Evolutionary conservation across 2,888 invertebrate genomes (phyloP).

Genomic region (Cerastis rubricosa): DNA sequence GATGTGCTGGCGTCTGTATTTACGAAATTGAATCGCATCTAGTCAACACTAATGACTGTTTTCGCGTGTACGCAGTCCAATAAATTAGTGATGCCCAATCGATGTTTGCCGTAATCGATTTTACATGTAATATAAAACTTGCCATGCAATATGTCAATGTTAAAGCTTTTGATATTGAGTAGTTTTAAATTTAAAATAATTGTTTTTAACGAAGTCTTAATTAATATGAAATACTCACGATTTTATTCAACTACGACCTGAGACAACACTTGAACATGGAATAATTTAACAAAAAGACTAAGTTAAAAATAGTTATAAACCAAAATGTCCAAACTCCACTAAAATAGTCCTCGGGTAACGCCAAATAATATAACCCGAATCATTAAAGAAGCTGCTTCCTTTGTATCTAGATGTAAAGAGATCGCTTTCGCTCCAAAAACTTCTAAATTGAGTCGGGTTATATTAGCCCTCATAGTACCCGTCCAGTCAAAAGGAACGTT

Average conservation of each 20-base stretch:
- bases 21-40: slow-evolving; percentile 65
- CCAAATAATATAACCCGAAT: slow-evolving; percentile 71
- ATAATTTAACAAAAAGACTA: slow-evolving; percentile 17
- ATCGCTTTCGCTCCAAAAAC: slow-evolving; percentile 72
- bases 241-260: slow-evolving; percentile 37
- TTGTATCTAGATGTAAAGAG: slow-evolving; percentile 75
- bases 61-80: slow-evolving; percentile 56
- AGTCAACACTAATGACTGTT: slow-evolving; percentile 65
- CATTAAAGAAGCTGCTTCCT: slow-evolving; percentile 78
- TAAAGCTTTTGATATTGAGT: slow-evolving; percentile 55
- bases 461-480: slow-evolving; percentile 74
- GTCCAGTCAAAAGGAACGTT: slow-evolving; percentile 80
- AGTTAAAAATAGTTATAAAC: slow-evolving; percentile 49
- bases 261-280: background rate
- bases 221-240: slow-evolving; percentile 21
- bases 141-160: slow-evolving; percentile 65
- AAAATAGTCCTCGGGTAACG: slow-evolving; percentile 61
- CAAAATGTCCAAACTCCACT: slow-evolving; percentile 60
- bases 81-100: slow-evolving; percentile 66
- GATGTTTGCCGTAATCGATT: slow-evolving; percentile 61
- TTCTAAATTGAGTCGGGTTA: slow-evolving; percentile 76
- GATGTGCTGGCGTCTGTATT: slow-evolving; percentile 18
- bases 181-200: slow-evolving; percentile 40
- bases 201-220: slow-evolving; percentile 51
- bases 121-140: slow-evolving; percentile 58